Conservation (phyloP, 2,888 invertebrate genomes). For the Slavum lentiscoides region DNA sequence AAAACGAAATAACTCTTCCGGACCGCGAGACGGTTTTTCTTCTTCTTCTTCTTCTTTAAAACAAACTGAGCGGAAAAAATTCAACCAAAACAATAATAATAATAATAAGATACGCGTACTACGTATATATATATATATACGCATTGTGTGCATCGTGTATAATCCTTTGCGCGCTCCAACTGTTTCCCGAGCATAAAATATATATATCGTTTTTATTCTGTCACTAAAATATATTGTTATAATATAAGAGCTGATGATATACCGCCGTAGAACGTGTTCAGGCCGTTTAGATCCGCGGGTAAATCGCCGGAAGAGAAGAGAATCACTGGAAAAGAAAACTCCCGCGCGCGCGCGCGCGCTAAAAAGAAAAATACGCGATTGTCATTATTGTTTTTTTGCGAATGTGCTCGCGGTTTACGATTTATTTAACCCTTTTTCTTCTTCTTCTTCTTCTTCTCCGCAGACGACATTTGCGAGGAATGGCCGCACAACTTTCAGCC, state of each 20-base stretch:
- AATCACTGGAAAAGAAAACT: no score
- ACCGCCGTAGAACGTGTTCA: no score
- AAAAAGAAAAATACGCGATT: no score
- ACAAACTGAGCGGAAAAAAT: background rate
- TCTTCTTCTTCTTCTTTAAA: background rate
- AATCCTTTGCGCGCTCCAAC: background rate
- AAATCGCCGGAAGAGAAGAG: background rate
- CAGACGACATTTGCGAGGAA: slow-evolving; percentile 92
- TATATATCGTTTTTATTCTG: background rate
- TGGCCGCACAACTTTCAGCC: slow-evolving; percentile 89
- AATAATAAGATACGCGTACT: background rate
- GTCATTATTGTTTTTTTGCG: no score
- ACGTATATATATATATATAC: no score
- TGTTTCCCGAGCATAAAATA: background rate
- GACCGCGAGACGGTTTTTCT: background rate
- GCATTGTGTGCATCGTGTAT: no score
- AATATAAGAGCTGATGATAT: no score
- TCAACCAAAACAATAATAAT: background rate
- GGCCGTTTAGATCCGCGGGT: background rate
- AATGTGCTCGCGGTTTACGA: no score
- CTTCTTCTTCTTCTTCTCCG: no score
- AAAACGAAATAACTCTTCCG: background rate
- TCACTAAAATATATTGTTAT: background rate
- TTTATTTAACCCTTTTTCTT: slow-evolving; percentile 54
- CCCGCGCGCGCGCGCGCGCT: no score